Percentiles rank a stretch among this genome's conserved stretches.
These are phyloP conservation scores for Junco hyemalis DNA, from an alignment of 2,113 vertebrate genomes.

Conservation along the genomic window DNA sequence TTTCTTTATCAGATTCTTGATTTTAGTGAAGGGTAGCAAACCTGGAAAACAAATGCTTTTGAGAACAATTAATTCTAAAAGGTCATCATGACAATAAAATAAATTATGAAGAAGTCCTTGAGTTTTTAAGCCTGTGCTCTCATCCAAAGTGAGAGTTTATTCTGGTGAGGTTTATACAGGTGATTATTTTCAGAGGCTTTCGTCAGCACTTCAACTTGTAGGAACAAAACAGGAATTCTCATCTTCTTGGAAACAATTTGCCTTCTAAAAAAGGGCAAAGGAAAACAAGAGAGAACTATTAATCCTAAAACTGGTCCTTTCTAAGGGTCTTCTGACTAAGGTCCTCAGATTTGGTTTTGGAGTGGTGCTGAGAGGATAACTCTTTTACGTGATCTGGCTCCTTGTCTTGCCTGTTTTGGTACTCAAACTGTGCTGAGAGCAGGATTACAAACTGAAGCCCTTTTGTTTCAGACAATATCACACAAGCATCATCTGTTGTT, in stretches of 20 bases:
- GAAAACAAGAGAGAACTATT: background rate
- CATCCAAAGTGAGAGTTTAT: background rate
- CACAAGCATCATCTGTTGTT: slow-evolving; percentile 46
- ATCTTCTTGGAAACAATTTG: background rate
- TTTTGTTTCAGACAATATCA: slow-evolving; percentile 40
- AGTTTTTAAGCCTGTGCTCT: background rate
- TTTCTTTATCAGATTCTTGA: background rate
- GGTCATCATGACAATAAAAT: background rate
- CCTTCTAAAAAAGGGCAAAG: background rate
- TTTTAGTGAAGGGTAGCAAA: background rate
- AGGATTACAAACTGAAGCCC: slow-evolving; percentile 19
- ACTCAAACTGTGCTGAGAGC: background rate
- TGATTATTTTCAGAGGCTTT: background rate
- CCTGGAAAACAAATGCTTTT: background rate
- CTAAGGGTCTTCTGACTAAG: background rate
- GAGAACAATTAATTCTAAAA: background rate
- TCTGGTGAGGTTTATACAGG: background rate
- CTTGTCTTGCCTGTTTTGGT: background rate
- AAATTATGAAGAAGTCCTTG: background rate
- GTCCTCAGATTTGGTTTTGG: background rate
- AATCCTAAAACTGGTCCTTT: background rate
- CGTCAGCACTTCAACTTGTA: background rate
- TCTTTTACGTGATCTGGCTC: background rate
- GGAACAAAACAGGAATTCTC: background rate
- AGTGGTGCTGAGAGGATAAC: background rate